phyloP scores from a whole-genome alignment of 2,113 vertebrate species.

The Macroglossus sobrinus region DNA sequence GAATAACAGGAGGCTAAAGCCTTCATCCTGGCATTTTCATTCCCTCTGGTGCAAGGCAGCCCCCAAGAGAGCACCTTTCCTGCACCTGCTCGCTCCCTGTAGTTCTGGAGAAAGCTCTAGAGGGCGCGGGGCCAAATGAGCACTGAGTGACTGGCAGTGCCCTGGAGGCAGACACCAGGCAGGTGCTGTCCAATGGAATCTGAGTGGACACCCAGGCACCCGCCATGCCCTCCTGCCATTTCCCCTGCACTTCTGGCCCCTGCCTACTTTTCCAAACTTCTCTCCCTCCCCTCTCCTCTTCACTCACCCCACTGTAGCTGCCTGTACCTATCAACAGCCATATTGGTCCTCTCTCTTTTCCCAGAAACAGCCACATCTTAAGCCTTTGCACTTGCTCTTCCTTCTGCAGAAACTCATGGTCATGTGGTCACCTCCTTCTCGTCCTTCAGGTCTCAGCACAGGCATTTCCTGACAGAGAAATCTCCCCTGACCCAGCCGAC shows the following conservation, averaged over 20 bases:
- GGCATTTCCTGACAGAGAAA: background rate
- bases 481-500: background rate
- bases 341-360: background rate
- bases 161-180: background rate
- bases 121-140: background rate
- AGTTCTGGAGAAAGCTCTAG: background rate
- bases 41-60: background rate
- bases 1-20: background rate
- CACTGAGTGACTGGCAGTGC: background rate
- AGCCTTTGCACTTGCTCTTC: background rate
- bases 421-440: too few species aligned
- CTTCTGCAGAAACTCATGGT: background rate
- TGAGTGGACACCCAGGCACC: background rate
- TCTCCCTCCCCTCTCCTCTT: too few species aligned
- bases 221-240: rapidly evolving
- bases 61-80: background rate
- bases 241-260: background rate
- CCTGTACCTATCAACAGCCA: background rate
- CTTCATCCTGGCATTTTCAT: background rate
- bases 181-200: background rate
- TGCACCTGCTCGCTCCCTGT: too few species aligned
- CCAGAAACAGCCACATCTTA: background rate
- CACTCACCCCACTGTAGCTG: background rate
- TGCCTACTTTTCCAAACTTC: background rate
- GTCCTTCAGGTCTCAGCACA: background rate